Evolutionary conservation across 2,113 vertebrate species (phyloP), one percentile per base, ranked within the genome.

Genomic region (Nicator chloris): DNA sequence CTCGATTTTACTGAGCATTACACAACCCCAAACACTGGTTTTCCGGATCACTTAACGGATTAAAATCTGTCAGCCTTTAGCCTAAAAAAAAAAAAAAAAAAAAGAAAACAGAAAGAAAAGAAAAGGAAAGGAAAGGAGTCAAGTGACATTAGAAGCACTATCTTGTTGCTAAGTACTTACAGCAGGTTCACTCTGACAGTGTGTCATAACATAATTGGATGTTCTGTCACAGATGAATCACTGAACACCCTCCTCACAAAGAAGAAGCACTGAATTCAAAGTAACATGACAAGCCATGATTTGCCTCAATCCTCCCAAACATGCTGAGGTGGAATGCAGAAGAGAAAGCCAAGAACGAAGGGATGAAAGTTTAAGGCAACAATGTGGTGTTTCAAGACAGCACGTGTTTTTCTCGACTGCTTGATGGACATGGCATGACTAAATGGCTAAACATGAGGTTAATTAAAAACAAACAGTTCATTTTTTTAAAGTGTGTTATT

Each of bases 401-500:
- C 92, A 92, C 47, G 80, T 91, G 94, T 97, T 97, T 95, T 96
- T 89, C 84, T 70, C 84, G 40, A 0, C 54, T 82, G 95, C 97
- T 97, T 96, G 97, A 97, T 93, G 93, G 96, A 97, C 85, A 47
- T 77, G 93, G 97, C 97, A 97, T 97, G 98, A 98, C 98, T 98
- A 97, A 97, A 95, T 95, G 96, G 96, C 97, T 98, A 97, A 98
- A 98, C 97, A 95, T 96, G 97, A 98, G 87, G 96, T 97, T 98
- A 98, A 98, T 98, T 97, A 98, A 98, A 98, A 98, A 97, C 98
- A 99, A 99, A 99, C 98, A 98, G 97, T 96, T 97, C 96, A 23
- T 94, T 92, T 95, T 82, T 39, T 0, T 80, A 78, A 95, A 94
- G 84, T 93, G 82, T 82, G 90, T 95, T 95, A 96, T 92, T 96